Evolutionary conservation across 37 sponge, comb jelly and placozoan genomes (phyloP), one percentile per base, ranked within the genome.

Genomic region (Sycon ciliatum): DNA sequence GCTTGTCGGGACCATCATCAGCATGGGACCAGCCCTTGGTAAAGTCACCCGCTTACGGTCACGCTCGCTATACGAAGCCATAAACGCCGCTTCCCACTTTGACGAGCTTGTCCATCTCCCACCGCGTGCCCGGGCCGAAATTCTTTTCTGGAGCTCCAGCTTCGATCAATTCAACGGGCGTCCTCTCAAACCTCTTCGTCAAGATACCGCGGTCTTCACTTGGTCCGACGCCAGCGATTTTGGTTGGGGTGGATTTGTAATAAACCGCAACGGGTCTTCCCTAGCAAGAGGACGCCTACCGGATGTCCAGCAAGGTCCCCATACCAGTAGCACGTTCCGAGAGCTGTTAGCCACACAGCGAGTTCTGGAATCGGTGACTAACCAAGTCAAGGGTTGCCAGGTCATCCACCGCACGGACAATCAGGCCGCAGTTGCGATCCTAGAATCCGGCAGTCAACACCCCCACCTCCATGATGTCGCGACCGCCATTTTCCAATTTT

Each of bases 261-360:
- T 72, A 13, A 27, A 66, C 1, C n/a, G n/a, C n/a, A 38, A 46
- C 3, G 68, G 77, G 3, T 0, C 27, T 9, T 7, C 18, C 20
- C 34, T 71, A 34, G 79, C 72, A 7, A 24, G 72, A 2, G 79
- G 79, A 23, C 52, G 34, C 20, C 64, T 72, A 65, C 20, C 52
- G 3, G 71, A 78, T 16, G 61, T 32, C 20, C 4, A 11, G 22
- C 5, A 32, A 16, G n/a, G n/a, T n/a, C n/a, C n/a, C n/a, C n/a
- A n/a, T n/a, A n/a, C n/a, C n/a, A 78, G 71, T 39, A 71, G 62
- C 35, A 78, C 78, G 31, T 78, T 70, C 71, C 40, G 71, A 26
- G 70, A 78, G 57, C 60, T 78, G 3, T 32, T 24, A 32, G 78
- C 61, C 28, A 49, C 70, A 4, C 23, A 56, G 13, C 36, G 32